Conservation (phyloP, 2,888 invertebrate species). For the Aleiodes testaceus region DNA sequence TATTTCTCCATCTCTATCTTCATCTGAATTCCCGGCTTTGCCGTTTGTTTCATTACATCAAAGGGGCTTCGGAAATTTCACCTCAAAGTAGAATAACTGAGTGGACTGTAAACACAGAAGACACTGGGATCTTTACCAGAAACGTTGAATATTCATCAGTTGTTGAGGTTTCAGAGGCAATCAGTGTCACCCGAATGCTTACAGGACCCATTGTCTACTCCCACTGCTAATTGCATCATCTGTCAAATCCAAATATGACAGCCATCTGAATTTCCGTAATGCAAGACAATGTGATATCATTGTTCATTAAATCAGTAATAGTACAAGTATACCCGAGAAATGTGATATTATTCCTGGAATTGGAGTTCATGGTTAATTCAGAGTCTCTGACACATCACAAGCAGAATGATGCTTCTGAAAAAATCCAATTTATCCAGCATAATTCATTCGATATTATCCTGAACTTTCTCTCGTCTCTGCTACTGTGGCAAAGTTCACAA, state of each 20-base stretch:
- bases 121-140: neutral
- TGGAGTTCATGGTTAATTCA: no score
- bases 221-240: conserved; percentile 23
- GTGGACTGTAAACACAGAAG: conserved; percentile 27
- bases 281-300: conserved; percentile 3
- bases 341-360: no score
- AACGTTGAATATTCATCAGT: conserved; percentile 16
- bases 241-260: conserved; percentile 11
- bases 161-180: conserved; percentile 19
- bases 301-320: neutral
- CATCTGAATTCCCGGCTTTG: conserved; percentile 1
- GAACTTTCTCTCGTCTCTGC: neutral
- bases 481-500: neutral
- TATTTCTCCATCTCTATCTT: neutral
- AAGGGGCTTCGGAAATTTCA: conserved; percentile 6
- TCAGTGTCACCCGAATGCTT: conserved; percentile 20
- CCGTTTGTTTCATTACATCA: conserved; percentile 4
- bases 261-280: neutral
- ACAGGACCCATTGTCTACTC: neutral
- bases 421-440: neutral
- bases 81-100: conserved; percentile 2
- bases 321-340: no score
- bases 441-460: conserved; percentile 7
- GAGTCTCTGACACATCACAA: no score
- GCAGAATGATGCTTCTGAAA: no score